phyloP scores from a whole-genome alignment of 2,797 vertebrate genomes.

The Petrocephalus schoutedeni region DNA sequence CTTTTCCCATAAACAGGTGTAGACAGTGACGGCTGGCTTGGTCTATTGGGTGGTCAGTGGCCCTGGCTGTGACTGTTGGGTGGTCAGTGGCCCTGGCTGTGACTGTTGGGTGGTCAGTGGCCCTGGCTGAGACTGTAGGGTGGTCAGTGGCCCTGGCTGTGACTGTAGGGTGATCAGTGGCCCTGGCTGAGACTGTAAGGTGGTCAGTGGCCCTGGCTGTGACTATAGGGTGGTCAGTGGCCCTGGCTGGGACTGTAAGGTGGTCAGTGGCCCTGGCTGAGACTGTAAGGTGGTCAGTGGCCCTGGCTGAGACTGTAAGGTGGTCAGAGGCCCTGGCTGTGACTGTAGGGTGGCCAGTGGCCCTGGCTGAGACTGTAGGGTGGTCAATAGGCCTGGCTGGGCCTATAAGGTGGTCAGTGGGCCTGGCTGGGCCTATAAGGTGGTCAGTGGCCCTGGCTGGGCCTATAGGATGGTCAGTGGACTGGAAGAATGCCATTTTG shows the following conservation, averaged over 20 bases:
- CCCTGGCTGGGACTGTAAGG: no score
- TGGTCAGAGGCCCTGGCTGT: no score
- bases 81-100: background rate
- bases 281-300: background rate
- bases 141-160: background rate
- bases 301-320: background rate
- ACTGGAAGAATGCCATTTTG: no score
- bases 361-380: conserved; percentile 29
- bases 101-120: background rate
- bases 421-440: no score
- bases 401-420: no score
- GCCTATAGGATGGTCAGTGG: background rate
- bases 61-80: background rate
- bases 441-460: no score
- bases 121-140: background rate
- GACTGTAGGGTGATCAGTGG: no score
- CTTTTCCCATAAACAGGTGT: background rate
- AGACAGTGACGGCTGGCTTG: background rate
- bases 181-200: no score
- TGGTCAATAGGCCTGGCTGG: background rate
- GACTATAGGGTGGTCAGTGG: background rate
- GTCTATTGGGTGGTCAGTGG: background rate
- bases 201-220: background rate
- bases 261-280: background rate
- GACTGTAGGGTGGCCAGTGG: no score